Evolutionary conservation across 2,888 invertebrate genomes (phyloP).

Genomic region (Megamerina dolium): DNA sequence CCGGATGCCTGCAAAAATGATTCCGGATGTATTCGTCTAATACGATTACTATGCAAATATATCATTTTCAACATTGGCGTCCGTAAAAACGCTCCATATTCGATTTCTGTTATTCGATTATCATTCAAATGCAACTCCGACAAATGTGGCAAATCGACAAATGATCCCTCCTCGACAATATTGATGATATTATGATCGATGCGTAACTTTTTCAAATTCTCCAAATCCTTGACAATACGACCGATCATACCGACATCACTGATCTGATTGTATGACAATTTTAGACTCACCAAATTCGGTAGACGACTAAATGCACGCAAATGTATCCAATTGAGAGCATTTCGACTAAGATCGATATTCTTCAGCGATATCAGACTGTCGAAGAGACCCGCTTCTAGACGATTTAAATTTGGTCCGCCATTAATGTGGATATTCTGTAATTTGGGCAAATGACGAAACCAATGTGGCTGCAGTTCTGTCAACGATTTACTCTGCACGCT

Average conservation of each 20-base stretch:
- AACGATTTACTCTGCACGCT: slow-evolving; percentile 66
- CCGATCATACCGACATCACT: slow-evolving; percentile 78
- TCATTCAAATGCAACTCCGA: slow-evolving; percentile 63
- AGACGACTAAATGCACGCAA: slow-evolving; percentile 65
- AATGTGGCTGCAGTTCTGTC: slow-evolving; percentile 60
- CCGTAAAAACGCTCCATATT: slow-evolving; percentile 74
- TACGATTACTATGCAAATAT: slow-evolving; percentile 70
- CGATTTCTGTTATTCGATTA: slow-evolving; percentile 69
- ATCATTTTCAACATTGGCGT: slow-evolving; percentile 66
- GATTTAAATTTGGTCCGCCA: slow-evolving; percentile 61
- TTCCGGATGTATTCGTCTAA: slow-evolving; percentile 73
- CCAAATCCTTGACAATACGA: slow-evolving; percentile 67
- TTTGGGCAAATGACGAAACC: slow-evolving; percentile 64
- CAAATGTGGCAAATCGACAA: slow-evolving; percentile 69
- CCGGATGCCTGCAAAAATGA: slow-evolving; percentile 71
- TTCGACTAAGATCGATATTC: slow-evolving; percentile 68
- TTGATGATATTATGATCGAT: slow-evolving; percentile 68
- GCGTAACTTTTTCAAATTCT: slow-evolving; percentile 63
- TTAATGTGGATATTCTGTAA: slow-evolving; percentile 70
- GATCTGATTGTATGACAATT: slow-evolving; percentile 66
- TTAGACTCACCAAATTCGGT: slow-evolving; percentile 64
- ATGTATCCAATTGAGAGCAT: slow-evolving; percentile 72
- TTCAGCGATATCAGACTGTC: slow-evolving; percentile 63
- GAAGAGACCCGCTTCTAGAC: slow-evolving; percentile 68
- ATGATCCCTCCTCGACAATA: slow-evolving; percentile 68